These are phyloP conservation scores for Drosophila burlai DNA, from an alignment of 1,140 invertebrate genomes.

Conservation along the genomic window DNA sequence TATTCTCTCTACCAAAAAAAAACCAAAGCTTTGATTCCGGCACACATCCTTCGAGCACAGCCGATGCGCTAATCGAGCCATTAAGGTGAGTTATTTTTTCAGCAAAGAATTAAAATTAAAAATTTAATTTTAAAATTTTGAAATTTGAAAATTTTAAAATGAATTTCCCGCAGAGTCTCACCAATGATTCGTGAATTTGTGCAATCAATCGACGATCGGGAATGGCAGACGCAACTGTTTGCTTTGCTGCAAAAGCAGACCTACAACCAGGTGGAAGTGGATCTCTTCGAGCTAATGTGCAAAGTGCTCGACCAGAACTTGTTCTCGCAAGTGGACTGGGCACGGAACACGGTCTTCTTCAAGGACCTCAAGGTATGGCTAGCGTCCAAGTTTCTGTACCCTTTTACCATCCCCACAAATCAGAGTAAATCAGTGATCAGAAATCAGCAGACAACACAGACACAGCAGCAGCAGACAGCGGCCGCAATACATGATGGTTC, in stretches of 20 bases:
- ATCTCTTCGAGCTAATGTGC: slow-evolving; percentile 98
- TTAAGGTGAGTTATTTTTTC: slow-evolving; percentile 67
- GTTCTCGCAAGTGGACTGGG: slow-evolving; percentile 99
- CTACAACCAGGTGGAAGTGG: slow-evolving; percentile 98
- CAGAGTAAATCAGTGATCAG: slow-evolving; percentile 28
- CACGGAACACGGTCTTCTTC: slow-evolving; percentile 98
- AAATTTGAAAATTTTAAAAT: too few relatives aligned
- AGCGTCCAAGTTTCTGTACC: not conserved
- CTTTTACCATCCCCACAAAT: not conserved
- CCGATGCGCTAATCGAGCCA: slow-evolving; percentile 86
- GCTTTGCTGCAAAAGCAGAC: slow-evolving; percentile 96
- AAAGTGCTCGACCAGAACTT: slow-evolving; percentile 99
- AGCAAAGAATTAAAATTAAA: not conserved
- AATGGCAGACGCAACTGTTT: slow-evolving; percentile 97
- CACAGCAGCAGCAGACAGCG: slow-evolving; percentile 10
- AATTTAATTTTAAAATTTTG: too few relatives aligned
- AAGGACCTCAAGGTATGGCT: slow-evolving; percentile 97
- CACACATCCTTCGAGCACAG: slow-evolving; percentile 86
- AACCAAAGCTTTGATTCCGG: slow-evolving; percentile 86
- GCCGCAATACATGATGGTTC: slow-evolving; percentile 25
- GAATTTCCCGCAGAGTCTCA: slow-evolving; percentile 88
- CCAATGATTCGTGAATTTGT: slow-evolving; percentile 96
- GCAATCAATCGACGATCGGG: slow-evolving; percentile 95
- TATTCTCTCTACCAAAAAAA: slow-evolving; percentile 54
- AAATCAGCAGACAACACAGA: slow-evolving; percentile 23